Evolutionary conservation across 1,140 invertebrate genomes (phyloP).

Genomic region (Wiebesia pumilae): DNA sequence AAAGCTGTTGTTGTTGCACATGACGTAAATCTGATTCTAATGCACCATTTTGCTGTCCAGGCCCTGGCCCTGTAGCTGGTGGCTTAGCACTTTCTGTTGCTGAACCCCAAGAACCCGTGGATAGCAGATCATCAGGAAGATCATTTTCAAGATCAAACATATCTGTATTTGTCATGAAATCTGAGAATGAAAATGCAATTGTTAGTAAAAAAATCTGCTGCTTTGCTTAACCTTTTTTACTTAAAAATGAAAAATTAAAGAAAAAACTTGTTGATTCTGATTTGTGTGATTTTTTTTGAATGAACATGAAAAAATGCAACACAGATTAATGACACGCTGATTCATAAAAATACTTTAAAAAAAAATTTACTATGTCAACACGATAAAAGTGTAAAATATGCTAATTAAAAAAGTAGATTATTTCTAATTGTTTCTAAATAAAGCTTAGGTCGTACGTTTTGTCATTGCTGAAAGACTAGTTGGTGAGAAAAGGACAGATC

Average conservation of each 20-base stretch:
- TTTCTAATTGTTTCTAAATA: slow-evolving; percentile 36
- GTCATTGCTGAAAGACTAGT: slow-evolving; percentile 40
- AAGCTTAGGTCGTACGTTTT: slow-evolving; percentile 44
- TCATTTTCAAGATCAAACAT: slow-evolving; percentile 93
- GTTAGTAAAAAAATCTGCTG: slow-evolving; percentile 5
- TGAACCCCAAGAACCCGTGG: slow-evolving; percentile 81
- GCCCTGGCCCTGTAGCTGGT: slow-evolving; percentile 84
- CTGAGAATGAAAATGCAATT: slow-evolving; percentile 61
- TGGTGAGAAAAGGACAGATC: slow-evolving; percentile 52
- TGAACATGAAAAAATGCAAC: slow-evolving; percentile 47
- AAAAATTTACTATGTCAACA: slow-evolving; percentile 38
- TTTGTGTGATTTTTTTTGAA: slow-evolving; percentile 37
- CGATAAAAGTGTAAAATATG: slow-evolving; percentile 38
- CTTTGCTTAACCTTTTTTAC: not conserved
- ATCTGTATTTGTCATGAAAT: slow-evolving; percentile 83
- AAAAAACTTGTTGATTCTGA: slow-evolving; percentile 40
- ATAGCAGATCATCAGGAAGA: slow-evolving; percentile 92
- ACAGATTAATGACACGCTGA: slow-evolving; percentile 37
- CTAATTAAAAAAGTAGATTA: slow-evolving; percentile 37
- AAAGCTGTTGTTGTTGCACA: slow-evolving; percentile 76
- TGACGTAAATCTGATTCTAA: slow-evolving; percentile 76
- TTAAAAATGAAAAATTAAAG: slow-evolving; percentile 19
- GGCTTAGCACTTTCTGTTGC: slow-evolving; percentile 80
- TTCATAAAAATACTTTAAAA: slow-evolving; percentile 33
- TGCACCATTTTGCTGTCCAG: slow-evolving; percentile 84